phyloP scores from a whole-genome alignment of 2,113 vertebrate genomes.

The Oryzias javanicus region DNA sequence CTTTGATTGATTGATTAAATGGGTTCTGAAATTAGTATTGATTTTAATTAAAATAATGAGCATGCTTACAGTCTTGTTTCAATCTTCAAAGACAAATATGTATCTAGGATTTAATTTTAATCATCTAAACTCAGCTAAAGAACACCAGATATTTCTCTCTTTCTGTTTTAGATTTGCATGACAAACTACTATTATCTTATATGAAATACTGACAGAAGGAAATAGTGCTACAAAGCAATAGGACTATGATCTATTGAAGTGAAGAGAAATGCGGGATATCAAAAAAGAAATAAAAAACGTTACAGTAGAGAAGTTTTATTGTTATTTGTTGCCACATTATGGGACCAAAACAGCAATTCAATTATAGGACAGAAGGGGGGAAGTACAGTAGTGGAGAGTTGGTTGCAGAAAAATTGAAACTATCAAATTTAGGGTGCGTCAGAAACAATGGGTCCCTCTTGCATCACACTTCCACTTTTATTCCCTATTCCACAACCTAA shows the following conservation, averaged over 20 bases:
- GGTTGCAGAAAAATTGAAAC: conserved; percentile 46
- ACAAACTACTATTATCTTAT: conserved; percentile 12
- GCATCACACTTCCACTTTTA: neutral
- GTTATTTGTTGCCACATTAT: conserved; percentile 59
- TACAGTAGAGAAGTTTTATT: conserved; percentile 43
- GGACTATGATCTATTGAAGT: neutral
- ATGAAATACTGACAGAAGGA: conserved; percentile 10
- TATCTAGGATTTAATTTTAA: neutral
- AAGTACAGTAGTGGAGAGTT: neutral
- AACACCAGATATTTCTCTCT: conserved; percentile 15
- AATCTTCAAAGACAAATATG: neutral
- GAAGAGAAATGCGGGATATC: conserved; percentile 9
- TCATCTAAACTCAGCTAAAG: conserved; percentile 16
- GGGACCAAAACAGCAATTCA: conserved; percentile 60
- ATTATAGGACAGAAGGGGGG: conserved; percentile 38
- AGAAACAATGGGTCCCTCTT: conserved; percentile 9
- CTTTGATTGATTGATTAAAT: too few relatives aligned
- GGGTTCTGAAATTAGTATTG: too few relatives aligned
- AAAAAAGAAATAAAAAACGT: conserved; percentile 31
- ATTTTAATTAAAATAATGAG: neutral
- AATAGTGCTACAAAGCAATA: conserved; percentile 4
- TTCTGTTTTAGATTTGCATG: conserved; percentile 29
- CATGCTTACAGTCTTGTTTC: neutral
- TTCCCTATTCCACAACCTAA: too few relatives aligned
- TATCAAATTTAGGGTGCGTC: conserved; percentile 43